phyloP scores from a whole-genome alignment of 2,888 invertebrate species.

The Mimas tiliae region DNA sequence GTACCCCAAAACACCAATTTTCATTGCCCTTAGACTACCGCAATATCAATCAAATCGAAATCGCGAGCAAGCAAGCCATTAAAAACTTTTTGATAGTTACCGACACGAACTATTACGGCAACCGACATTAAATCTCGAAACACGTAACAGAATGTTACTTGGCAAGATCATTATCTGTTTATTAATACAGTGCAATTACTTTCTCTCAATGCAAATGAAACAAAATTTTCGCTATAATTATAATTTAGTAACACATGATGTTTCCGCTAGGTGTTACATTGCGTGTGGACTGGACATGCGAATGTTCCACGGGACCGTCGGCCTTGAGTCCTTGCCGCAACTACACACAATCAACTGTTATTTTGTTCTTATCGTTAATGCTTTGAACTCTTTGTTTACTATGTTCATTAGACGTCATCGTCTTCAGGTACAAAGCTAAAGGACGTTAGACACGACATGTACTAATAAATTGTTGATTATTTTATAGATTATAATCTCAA shows the following conservation, averaged over 20 bases:
- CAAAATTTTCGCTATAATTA: conserved; percentile 10
- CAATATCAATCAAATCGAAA: conserved; percentile 14
- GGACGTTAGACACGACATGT: conserved; percentile 13
- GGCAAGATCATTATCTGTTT: conserved; percentile 12
- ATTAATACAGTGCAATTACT: conserved; percentile 14
- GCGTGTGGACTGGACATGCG: not conserved
- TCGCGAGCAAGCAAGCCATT: conserved; percentile 10
- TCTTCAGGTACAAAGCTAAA: conserved; percentile 7
- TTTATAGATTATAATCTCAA: not conserved
- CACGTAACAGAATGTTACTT: conserved; percentile 18
- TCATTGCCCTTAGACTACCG: conserved; percentile 2
- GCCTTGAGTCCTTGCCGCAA: not conserved
- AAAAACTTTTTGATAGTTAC: conserved; percentile 22
- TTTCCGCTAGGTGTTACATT: not conserved
- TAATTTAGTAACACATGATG: conserved; percentile 9
- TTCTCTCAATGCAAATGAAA: conserved; percentile 19
- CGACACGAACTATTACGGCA: conserved; percentile 24
- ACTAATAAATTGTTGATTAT: not conserved
- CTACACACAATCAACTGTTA: conserved; percentile 14
- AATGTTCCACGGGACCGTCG: not conserved
- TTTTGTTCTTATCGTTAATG: conserved; percentile 6
- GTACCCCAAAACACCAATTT: not conserved
- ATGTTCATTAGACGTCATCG: conserved; percentile 17
- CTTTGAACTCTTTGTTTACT: conserved; percentile 14
- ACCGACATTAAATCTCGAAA: conserved; percentile 17